Percentiles rank a stretch among this genome's conserved stretches.
Evolutionary conservation across 2,888 invertebrate genomes (phyloP).

Genomic region (Cantharis rufa): DNA sequence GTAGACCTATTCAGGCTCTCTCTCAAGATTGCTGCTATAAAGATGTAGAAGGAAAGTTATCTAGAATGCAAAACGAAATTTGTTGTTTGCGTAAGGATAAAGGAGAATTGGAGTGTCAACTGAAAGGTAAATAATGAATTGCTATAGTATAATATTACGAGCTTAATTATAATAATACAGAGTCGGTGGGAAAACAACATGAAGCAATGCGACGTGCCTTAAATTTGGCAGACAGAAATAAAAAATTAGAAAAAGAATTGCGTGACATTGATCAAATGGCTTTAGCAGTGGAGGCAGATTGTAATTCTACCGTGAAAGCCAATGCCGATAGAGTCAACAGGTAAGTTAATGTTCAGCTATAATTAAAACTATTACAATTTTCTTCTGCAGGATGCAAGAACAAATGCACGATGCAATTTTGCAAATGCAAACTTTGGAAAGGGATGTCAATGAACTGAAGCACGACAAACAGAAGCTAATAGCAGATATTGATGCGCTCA

Average conservation of each 20-base stretch:
- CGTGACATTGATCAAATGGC: conserved; percentile 75
- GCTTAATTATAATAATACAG: conserved; percentile 40
- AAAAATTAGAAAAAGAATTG: conserved; percentile 70
- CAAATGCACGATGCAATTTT: conserved; percentile 56
- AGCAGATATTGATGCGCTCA: conserved; percentile 57
- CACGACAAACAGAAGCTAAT: conserved; percentile 55
- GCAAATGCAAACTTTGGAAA: conserved; percentile 58
- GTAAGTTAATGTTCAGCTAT: conserved; percentile 33
- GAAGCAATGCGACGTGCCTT: conserved; percentile 81
- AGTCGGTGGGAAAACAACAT: conserved; percentile 70
- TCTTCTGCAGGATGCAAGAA: conserved; percentile 50
- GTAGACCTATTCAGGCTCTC: conserved; percentile 66
- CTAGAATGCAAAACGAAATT: conserved; percentile 60
- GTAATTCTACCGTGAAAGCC: conserved; percentile 68
- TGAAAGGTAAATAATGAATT: conserved; percentile 52
- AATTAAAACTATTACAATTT: background rate
- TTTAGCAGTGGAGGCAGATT: conserved; percentile 75
- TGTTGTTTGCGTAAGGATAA: conserved; percentile 66
- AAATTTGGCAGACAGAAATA: conserved; percentile 73
- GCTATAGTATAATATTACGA: background rate
- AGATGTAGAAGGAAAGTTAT: conserved; percentile 58
- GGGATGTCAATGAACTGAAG: conserved; percentile 55
- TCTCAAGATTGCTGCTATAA: conserved; percentile 69
- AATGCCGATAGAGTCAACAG: conserved; percentile 60
- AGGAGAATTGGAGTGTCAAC: conserved; percentile 60